phyloP scores from a whole-genome alignment of 92 coral and sea anemone genomes.

The Actinostola sp. region DNA sequence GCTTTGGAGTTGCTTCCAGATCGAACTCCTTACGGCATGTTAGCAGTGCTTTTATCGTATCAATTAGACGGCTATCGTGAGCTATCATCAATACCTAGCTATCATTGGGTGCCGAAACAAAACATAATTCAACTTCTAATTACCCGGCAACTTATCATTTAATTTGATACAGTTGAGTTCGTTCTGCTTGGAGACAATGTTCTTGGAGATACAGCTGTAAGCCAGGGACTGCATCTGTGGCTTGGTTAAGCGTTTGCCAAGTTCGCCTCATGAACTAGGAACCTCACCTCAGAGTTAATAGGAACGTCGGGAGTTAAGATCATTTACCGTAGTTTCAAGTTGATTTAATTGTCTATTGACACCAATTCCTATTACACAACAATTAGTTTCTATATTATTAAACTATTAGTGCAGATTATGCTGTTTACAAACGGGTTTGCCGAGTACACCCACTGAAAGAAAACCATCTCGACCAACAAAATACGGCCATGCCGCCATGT shows the following conservation, averaged over 20 bases:
- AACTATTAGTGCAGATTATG: conserved; percentile 31
- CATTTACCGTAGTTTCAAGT: conserved; percentile 11
- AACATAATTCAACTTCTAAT: conserved; percentile 34
- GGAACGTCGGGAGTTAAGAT: neutral
- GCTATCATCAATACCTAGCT: neutral
- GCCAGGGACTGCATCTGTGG: neutral
- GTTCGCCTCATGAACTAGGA: neutral
- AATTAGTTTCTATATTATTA: conserved; percentile 42
- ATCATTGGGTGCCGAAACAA: conserved; percentile 16
- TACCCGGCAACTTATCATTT: conserved; percentile 14
- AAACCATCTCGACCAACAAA: neutral
- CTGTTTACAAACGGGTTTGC: neutral
- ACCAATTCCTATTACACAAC: conserved; percentile 44
- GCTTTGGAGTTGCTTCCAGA: neutral
- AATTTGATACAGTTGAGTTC: conserved; percentile 25
- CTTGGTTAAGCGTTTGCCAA: neutral
- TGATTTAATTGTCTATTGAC: conserved; percentile 6
- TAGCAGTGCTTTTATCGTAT: conserved; percentile 4
- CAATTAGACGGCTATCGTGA: conserved; percentile 15
- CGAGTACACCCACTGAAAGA: no score
- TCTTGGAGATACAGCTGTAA: neutral
- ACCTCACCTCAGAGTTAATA: neutral
- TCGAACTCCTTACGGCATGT: neutral
- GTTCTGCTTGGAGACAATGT: neutral
- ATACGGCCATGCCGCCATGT: no score